A percentile compares a stretch with the other conserved stretches of the same genome.
Evolutionary conservation across 2,113 vertebrate genomes (phyloP).

Genomic region (Scalopus aquaticus): DNA sequence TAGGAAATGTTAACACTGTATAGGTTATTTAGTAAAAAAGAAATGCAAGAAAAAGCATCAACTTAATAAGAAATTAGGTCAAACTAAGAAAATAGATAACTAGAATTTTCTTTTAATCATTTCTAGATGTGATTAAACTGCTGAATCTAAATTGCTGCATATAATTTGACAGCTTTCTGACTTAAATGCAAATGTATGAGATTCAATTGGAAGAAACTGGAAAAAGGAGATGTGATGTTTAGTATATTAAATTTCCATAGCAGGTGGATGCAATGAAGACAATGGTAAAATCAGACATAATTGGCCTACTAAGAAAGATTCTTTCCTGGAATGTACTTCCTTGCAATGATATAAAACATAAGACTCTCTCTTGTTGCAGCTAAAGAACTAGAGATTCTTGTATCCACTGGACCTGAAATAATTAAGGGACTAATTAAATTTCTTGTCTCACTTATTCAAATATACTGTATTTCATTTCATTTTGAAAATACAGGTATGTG

Average conservation of each 20-base stretch:
- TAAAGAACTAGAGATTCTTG: background rate
- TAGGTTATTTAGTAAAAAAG: constrained; percentile 52
- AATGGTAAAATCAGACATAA: constrained; percentile 59
- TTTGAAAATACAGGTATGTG: background rate
- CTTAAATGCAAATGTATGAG: constrained; percentile 55
- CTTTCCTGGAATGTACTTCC: background rate
- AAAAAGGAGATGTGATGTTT: background rate
- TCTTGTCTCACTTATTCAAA: background rate
- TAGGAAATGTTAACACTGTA: constrained; percentile 42
- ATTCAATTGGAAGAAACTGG: constrained; percentile 58
- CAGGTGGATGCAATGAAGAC: constrained; percentile 18
- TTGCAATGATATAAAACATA: background rate
- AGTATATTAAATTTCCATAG: constrained; percentile 14
- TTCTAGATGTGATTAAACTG: constrained; percentile 44
- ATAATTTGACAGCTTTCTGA: constrained; percentile 39
- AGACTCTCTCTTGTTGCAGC: background rate
- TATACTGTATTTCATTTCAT: constrained; percentile 3
- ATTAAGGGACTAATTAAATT: background rate
- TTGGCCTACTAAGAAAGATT: background rate
- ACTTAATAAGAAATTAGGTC: constrained; percentile 75
- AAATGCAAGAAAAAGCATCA: constrained; percentile 70
- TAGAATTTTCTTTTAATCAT: constrained; percentile 53
- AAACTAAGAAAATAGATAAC: constrained; percentile 72
- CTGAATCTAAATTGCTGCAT: constrained; percentile 45
- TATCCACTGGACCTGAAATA: background rate